Base-by-base conservation (phyloP, 2,888 invertebrate species). In the Acheta domesticus region DNA sequence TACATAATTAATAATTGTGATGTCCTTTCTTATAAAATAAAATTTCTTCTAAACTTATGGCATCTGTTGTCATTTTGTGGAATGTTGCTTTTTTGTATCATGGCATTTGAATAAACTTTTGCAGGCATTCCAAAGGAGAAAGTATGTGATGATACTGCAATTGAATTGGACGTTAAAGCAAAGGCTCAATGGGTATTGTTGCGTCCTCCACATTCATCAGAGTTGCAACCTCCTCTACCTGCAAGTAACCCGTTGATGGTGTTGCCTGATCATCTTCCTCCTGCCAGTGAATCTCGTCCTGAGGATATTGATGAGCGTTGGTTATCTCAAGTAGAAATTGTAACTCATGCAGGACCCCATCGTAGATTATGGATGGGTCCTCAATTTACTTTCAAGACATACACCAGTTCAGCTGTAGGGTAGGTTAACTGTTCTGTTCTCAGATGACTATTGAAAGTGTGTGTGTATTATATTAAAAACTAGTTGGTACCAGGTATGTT, bases 361-460 rank as follows among this genome's bases (percentile, higher is more conserved):
- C 91, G 95, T 76, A 90, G 96, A 36, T 90, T 99, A 48, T 99
- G 99, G 99, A 98, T 99, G 97, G 99, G 99, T 14, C 99, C 99
- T n/a, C 99, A 99, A 89, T 99, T 99, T 87, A 93, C 95, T 49
- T 99, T 99, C 88, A 98, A 97, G 88, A 96, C 96, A 14, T 96
- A 96, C 86, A 94, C 93, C 84, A 91, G 91, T 80, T 89, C 90
- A 78, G 92, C 91, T 62, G 62, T 62, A 84, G 93, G 94, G 94
- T 94, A 85, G 86, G 88, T 86, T 77, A 48, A 48, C 49, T 23
- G 36, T 36, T 36, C 4, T 36, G 36, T 36, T 36, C 1, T 36
- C 5, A 36, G 5, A 36, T 8, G 36, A 36, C 36, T 11, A 36
- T 36, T 36, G 36, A 36, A 36, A 36, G 36, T 36, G 36, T 0